Base-by-base conservation (phyloP, 2,797 vertebrate genomes). In the Mionectes olivaceus region DNA sequence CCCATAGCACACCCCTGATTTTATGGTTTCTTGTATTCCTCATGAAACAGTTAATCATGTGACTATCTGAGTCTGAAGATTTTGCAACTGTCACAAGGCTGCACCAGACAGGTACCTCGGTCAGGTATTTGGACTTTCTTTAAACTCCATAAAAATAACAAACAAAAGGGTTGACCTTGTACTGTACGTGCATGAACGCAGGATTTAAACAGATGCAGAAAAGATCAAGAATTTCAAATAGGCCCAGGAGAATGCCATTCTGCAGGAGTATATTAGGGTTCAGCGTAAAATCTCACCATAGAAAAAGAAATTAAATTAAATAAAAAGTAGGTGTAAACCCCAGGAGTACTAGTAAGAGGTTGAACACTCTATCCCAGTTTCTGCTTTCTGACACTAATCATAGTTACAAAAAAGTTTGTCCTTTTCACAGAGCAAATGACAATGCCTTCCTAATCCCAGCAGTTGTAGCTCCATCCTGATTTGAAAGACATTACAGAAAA, bases 51-150 rank as follows among this genome's bases (percentile, higher is more conserved):
- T 89, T 87, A 90, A 94, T 55, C 93, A 85, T 68, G 56, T 74
- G 94, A 57, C 53, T 70, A 86, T 79, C 60, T 0, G 0, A 87
- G 87, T 15, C 90, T 93, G 85, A 91, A 77, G 91, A 75, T 91
- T 94, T 95, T 97, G 95, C 95, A 97, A 96, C 90, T 94, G 89
- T 92, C 91, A 92, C 93, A 96, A 88, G 91, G 93, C 86, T 96
- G 91, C 83, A 92, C 95, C 86, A 94, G 95, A 95, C 94, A 96
- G 84, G 93, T 95, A 96, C 77, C 95, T 96, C 89, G 30, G 88
- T 97, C 95, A 97, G 94, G 93, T 97, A 97, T 97, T 97, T 97
- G 97, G 94, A 96, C 96, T 96, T 94, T 96, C 94, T 95, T 97
- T 97, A 97, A 97, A 97, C 94, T 96, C 96, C 95, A 93, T 94